A percentile compares a stretch with the other conserved stretches of the same genome.
phyloP scores from a whole-genome alignment of 2,797 vertebrate species.

The Galago senegalensis region DNA sequence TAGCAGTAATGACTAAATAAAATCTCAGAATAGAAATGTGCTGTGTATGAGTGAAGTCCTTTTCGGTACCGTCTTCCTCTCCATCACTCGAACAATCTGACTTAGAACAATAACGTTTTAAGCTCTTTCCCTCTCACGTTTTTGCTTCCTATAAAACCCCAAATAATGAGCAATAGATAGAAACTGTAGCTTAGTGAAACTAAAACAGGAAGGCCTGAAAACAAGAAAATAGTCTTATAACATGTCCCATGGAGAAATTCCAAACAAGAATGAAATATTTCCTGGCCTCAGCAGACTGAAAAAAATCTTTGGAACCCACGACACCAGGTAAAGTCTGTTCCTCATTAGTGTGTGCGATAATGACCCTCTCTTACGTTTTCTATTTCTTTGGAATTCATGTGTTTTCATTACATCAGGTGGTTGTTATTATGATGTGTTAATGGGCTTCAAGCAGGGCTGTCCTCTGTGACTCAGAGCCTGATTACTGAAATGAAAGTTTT shows the following conservation, averaged over 20 bases:
- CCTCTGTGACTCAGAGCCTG: slow-evolving; percentile 72
- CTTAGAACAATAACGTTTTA: not conserved
- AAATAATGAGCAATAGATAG: slow-evolving; percentile 59
- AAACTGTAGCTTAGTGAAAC: slow-evolving; percentile 69
- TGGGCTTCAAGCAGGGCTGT: slow-evolving; percentile 82
- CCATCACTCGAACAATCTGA: not conserved
- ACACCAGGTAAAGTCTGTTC: slow-evolving; percentile 76
- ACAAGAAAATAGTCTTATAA: slow-evolving; percentile 72
- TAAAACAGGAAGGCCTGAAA: slow-evolving; percentile 58
- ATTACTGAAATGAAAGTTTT: slow-evolving; percentile 84
- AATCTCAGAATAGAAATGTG: not conserved
- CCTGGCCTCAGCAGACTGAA: slow-evolving; percentile 64
- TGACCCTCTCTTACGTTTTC: slow-evolving; percentile 76
- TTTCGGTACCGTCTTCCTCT: not conserved
- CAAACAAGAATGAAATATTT: slow-evolving; percentile 78
- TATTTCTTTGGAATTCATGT: slow-evolving; percentile 84
- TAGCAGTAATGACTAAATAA: not conserved
- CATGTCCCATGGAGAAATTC: slow-evolving; percentile 75
- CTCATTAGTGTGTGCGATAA: slow-evolving; percentile 78
- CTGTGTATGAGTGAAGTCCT: not conserved
- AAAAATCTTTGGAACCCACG: slow-evolving; percentile 70
- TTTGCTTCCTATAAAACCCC: slow-evolving; percentile 39
- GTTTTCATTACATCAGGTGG: slow-evolving; percentile 85
- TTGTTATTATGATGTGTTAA: slow-evolving; percentile 87
- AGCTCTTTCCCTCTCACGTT: not conserved